Evolutionary conservation across 2,113 vertebrate species (phyloP).

Genomic region (Tyrannus savana): DNA sequence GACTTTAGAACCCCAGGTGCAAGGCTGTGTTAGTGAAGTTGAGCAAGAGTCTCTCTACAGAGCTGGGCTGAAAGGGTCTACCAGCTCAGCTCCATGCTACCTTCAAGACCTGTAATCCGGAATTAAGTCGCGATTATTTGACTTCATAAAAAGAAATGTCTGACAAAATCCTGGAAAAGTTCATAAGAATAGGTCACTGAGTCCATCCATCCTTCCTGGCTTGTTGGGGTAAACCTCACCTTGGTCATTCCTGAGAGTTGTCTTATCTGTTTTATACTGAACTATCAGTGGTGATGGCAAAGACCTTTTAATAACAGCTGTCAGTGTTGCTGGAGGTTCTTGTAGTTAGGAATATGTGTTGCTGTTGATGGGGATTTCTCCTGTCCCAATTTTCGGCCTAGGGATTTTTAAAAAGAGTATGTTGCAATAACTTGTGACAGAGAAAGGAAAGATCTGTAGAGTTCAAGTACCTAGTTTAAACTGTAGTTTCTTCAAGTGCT

Average conservation of each 20-base stretch:
- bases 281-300: neutral
- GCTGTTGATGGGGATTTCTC: neutral
- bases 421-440: neutral
- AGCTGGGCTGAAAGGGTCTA: neutral
- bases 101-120: neutral
- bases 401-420: neutral
- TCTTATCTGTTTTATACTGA: neutral
- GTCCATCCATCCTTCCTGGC: neutral
- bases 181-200: neutral
- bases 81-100: neutral
- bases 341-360: neutral
- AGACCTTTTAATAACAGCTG: neutral
- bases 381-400: neutral
- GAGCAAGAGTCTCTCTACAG: neutral
- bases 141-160: neutral
- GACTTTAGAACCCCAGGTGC: neutral
- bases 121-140: neutral
- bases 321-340: neutral
- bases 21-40: neutral
- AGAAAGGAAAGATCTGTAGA: neutral
- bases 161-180: neutral
- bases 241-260: rapidly evolving
- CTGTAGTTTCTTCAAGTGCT: neutral
- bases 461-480: neutral
- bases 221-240: neutral